These are phyloP conservation scores for Zoanthus sociatus DNA, from an alignment of 92 coral and sea anemone species.

Conservation along the genomic window DNA sequence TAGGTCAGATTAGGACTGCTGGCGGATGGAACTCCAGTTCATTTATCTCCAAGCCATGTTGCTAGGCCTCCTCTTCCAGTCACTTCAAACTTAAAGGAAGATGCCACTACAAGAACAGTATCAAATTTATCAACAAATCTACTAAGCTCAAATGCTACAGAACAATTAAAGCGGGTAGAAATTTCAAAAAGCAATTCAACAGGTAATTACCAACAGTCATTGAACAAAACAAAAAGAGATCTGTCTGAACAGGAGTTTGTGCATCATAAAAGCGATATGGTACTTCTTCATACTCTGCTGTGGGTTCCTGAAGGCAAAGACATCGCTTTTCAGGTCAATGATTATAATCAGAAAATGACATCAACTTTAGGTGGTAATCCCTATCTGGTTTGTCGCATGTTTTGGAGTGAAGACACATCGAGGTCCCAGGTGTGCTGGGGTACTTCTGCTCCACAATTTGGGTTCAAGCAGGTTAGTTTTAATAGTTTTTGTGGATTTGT, in stretches of 20 bases:
- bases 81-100: slow-evolving; percentile 1
- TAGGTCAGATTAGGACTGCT: slow-evolving; percentile 77
- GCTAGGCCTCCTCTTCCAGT: slow-evolving; percentile 62
- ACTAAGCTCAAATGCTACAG: neutral
- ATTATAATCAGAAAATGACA: slow-evolving; percentile 26
- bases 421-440: slow-evolving; percentile 93
- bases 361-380: slow-evolving; percentile 75
- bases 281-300: slow-evolving; percentile 81
- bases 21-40: slow-evolving; percentile 77
- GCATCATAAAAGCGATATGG: slow-evolving; percentile 48
- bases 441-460: slow-evolving; percentile 78
- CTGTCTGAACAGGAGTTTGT: neutral
- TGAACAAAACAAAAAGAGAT: neutral
- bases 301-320: slow-evolving; percentile 96
- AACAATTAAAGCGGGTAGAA: slow-evolving; percentile 16
- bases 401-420: slow-evolving; percentile 94
- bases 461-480: slow-evolving; percentile 85
- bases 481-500: too few species aligned
- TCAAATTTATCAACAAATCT: neutral
- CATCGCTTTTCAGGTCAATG: slow-evolving; percentile 57
- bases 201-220: neutral
- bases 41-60: slow-evolving; percentile 34
- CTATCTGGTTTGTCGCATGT: slow-evolving; percentile 92
- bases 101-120: neutral
- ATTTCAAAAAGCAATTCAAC: slow-evolving; percentile 38